Percentiles rank a stretch among this genome's conserved stretches.
phyloP scores from a whole-genome alignment of 2,113 vertebrate species.

The Etia nguti region DNA sequence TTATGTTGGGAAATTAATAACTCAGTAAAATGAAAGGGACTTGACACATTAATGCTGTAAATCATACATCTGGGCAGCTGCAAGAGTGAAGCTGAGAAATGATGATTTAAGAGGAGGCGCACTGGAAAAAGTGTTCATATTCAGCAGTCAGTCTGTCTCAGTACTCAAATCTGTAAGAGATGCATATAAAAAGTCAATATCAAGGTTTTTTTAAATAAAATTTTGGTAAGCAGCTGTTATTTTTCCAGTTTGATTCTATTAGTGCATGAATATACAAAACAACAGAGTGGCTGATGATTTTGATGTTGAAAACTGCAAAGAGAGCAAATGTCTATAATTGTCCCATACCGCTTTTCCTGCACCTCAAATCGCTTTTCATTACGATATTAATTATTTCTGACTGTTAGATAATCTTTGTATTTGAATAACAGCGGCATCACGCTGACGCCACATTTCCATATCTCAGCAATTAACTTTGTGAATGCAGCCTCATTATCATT shows the following conservation, averaged over 20 bases:
- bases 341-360: not conserved
- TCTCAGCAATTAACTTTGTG: not conserved
- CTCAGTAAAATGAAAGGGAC: conserved; percentile 52
- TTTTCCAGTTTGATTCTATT: not conserved
- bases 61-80: conserved; percentile 66
- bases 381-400: not conserved
- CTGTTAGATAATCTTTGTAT: not conserved
- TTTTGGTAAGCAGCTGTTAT: not conserved
- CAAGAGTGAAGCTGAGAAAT: conserved; percentile 23
- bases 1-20: conserved; percentile 62
- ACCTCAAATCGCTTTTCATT: not conserved
- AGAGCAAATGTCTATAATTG: not conserved
- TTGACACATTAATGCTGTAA: conserved; percentile 55
- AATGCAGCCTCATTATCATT: not conserved
- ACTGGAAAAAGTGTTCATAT: conserved; percentile 32
- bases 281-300: not conserved
- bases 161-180: not conserved
- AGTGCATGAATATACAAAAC: not conserved
- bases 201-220: not conserved
- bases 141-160: not conserved
- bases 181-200: not conserved
- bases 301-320: not conserved
- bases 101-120: conserved; percentile 47
- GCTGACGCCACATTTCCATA: not conserved
- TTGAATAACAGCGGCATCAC: not conserved